These are phyloP conservation scores for Macquaria australasica DNA, from an alignment of 2,113 vertebrate species.

Conservation along the genomic window DNA sequence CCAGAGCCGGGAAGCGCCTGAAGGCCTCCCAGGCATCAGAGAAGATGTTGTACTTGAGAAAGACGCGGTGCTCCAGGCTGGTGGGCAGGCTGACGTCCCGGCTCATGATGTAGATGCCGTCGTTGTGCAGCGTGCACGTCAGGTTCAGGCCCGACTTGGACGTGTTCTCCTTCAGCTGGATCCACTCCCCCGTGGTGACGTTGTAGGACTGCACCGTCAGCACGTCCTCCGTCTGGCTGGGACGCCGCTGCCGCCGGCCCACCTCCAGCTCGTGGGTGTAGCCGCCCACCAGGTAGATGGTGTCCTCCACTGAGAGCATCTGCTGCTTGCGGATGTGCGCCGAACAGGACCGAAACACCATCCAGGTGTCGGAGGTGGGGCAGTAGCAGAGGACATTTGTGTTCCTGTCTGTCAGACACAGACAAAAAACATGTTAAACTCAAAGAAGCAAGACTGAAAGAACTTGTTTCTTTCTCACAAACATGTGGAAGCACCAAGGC, in stretches of 20 bases:
- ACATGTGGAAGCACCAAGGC: not conserved
- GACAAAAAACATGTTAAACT: not conserved
- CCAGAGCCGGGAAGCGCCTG: conserved; percentile 90
- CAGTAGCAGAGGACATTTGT: conserved; percentile 93
- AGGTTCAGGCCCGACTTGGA: conserved; percentile 96
- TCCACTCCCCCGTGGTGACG: conserved; percentile 89
- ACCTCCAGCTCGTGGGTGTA: conserved; percentile 90
- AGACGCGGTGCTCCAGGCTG: conserved; percentile 91
- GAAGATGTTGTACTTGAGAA: conserved; percentile 96
- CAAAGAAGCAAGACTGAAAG: not conserved
- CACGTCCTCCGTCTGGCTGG: conserved; percentile 90
- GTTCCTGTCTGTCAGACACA: conserved; percentile 88
- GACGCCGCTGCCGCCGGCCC: conserved; percentile 80
- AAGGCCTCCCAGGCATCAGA: conserved; percentile 91
- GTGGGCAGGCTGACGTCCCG: conserved; percentile 91
- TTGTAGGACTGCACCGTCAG: conserved; percentile 95
- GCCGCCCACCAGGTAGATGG: conserved; percentile 95
- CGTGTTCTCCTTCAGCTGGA: conserved; percentile 91
- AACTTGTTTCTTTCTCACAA: not conserved
- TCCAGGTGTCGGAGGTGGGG: conserved; percentile 90
- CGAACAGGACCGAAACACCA: conserved; percentile 87
- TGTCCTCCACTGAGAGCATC: conserved; percentile 97
- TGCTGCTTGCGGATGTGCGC: conserved; percentile 96
- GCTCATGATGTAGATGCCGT: conserved; percentile 96
- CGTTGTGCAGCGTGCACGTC: conserved; percentile 94